Evolutionary conservation across 2,797 vertebrate species (phyloP).

Genomic region (Channa striata): DNA sequence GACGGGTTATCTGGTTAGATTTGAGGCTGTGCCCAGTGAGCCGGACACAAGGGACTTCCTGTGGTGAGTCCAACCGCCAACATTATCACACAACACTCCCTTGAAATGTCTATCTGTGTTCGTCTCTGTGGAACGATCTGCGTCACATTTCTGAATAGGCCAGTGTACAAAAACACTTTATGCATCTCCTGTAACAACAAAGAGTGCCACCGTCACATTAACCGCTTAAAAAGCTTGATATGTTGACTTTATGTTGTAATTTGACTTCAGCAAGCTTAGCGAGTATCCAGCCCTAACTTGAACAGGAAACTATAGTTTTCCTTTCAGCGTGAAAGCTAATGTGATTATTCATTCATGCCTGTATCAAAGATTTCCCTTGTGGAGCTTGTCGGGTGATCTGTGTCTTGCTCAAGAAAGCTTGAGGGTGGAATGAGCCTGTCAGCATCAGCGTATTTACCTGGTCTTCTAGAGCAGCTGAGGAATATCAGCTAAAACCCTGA

Average conservation of each 20-base stretch:
- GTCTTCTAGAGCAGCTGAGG: background rate
- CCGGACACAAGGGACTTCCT: conserved; percentile 85
- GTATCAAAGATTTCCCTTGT: no score
- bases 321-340: background rate
- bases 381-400: no score
- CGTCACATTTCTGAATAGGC: conserved; percentile 13
- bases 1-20: conserved; percentile 71
- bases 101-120: conserved; percentile 2
- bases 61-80: conserved; percentile 33
- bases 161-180: conserved; percentile 5
- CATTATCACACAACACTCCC: conserved; percentile 30
- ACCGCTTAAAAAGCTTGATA: background rate
- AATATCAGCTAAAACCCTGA: background rate
- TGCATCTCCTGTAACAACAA: background rate
- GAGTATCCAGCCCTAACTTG: conserved; percentile 5
- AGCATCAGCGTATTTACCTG: no score
- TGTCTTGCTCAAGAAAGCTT: background rate
- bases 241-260: conserved; percentile 18
- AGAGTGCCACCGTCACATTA: background rate
- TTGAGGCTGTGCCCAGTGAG: conserved; percentile 69
- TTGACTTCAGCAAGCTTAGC: conserved; percentile 16
- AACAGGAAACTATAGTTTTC: background rate
- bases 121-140: conserved; percentile 8
- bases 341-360: background rate
- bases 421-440: no score